Evolutionary conservation across 2,888 invertebrate genomes (phyloP).

Genomic region (Colostygia pectinataria): DNA sequence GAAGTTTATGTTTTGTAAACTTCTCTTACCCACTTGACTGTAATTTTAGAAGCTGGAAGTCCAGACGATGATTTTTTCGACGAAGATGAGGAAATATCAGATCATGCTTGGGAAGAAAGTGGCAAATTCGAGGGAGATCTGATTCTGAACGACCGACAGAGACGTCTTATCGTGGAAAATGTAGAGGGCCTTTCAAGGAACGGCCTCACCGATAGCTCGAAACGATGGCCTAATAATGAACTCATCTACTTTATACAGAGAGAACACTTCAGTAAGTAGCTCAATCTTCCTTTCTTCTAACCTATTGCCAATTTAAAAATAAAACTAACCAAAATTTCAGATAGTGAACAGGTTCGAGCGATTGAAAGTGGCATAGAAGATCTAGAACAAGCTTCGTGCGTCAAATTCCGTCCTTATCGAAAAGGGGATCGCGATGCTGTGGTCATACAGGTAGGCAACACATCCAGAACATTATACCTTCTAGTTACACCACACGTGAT

Average conservation of each 20-base stretch:
- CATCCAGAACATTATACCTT: too few relatives aligned
- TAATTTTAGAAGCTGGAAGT: slow-evolving; percentile 52
- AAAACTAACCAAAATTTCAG: slow-evolving; percentile 43
- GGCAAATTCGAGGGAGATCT: slow-evolving; percentile 81
- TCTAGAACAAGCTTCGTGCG: slow-evolving; percentile 71
- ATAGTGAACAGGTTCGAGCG: slow-evolving; percentile 67
- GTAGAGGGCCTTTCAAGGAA: slow-evolving; percentile 74
- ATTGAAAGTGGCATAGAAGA: slow-evolving; percentile 75
- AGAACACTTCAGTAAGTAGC: slow-evolving; percentile 73
- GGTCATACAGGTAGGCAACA: slow-evolving; percentile 72
- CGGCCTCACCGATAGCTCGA: slow-evolving; percentile 69
- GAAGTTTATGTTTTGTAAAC: not conserved
- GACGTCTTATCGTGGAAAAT: slow-evolving; percentile 67
- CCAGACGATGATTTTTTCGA: slow-evolving; percentile 54
- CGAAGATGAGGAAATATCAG: slow-evolving; percentile 60
- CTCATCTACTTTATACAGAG: slow-evolving; percentile 71
- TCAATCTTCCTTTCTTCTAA: too few relatives aligned
- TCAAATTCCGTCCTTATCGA: slow-evolving; percentile 73
- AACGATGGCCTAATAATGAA: slow-evolving; percentile 76
- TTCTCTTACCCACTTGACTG: not conserved
- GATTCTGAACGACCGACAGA: slow-evolving; percentile 71
- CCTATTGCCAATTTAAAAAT: not conserved
- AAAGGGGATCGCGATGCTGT: slow-evolving; percentile 75
- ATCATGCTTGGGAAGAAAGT: slow-evolving; percentile 77
- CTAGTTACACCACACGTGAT: too few relatives aligned